Percentiles rank a stretch among this genome's conserved stretches.
Evolutionary conservation across 35 echinoderm and acorn worm species (phyloP).

Genomic region (Eucidaris tribuloides): DNA sequence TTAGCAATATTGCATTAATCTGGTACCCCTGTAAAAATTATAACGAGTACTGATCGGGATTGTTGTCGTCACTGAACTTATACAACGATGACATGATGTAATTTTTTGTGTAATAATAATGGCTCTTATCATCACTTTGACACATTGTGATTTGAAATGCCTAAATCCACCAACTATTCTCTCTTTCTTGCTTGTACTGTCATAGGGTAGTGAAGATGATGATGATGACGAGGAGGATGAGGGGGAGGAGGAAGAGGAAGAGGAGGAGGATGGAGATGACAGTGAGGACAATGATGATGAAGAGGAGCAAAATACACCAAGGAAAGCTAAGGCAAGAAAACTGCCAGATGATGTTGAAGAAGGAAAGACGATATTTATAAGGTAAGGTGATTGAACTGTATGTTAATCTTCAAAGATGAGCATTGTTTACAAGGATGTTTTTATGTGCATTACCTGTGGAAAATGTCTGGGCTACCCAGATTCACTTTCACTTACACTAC

Average conservation of each 20-base stretch:
- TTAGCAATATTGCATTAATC: too few relatives aligned
- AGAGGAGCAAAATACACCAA: neutral
- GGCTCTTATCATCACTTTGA: too few relatives aligned
- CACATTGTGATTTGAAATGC: neutral
- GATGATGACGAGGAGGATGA: neutral
- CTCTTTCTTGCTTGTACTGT: neutral
- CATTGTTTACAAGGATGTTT: too few relatives aligned
- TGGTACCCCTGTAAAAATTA: too few relatives aligned
- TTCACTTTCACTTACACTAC: too few relatives aligned
- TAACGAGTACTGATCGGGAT: too few relatives aligned
- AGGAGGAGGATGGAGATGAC: neutral
- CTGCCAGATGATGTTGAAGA: conserved; percentile 24
- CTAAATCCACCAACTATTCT: neutral
- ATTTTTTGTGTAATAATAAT: too few relatives aligned
- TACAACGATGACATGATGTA: too few relatives aligned
- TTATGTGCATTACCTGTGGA: too few relatives aligned
- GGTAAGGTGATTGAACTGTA: neutral
- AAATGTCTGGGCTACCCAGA: too few relatives aligned
- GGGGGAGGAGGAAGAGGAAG: neutral
- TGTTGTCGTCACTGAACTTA: too few relatives aligned
- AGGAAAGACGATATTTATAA: conserved; percentile 67
- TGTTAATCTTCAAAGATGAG: neutral
- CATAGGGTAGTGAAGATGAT: neutral
- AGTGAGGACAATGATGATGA: conserved; percentile 13
- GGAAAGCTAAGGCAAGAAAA: neutral